These are phyloP conservation scores for Caranx melampygus DNA, from an alignment of 2,113 vertebrate genomes.

Conservation along the genomic window DNA sequence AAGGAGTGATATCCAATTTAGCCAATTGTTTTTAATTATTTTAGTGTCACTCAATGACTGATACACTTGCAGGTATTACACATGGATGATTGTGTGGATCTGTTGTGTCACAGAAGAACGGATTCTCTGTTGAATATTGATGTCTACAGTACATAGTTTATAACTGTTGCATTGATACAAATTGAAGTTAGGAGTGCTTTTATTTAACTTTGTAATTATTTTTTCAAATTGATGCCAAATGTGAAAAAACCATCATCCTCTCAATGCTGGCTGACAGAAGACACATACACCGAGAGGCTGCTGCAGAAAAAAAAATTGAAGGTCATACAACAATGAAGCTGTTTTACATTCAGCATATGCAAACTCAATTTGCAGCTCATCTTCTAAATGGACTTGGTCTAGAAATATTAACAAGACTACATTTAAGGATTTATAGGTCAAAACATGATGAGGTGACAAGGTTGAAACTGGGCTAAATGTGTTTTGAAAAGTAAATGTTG, in stretches of 20 bases:
- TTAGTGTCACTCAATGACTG: slow-evolving; percentile 13
- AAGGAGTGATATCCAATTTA: slow-evolving; percentile 59
- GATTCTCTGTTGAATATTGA: not conserved
- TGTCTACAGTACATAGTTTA: too few relatives aligned
- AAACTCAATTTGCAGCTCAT: slow-evolving; percentile 19
- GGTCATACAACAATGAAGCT: slow-evolving; percentile 43
- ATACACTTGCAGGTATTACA: slow-evolving; percentile 43
- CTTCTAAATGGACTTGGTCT: not conserved
- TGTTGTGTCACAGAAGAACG: not conserved
- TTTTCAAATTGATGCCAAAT: not conserved
- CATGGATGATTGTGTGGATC: slow-evolving; percentile 10
- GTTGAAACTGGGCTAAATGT: not conserved
- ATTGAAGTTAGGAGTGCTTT: not conserved
- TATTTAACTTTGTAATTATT: not conserved
- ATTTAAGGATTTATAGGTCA: not conserved
- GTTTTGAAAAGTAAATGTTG: not conserved
- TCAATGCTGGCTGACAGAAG: not conserved
- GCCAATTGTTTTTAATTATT: slow-evolving; percentile 49
- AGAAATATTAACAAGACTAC: not conserved
- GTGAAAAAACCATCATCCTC: not conserved
- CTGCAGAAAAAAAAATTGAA: slow-evolving; percentile 25
- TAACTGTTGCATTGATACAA: too few relatives aligned
- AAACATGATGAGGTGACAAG: not conserved
- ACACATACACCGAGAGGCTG: not conserved
- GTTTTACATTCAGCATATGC: slow-evolving; percentile 41